Evolutionary conservation across 1,140 invertebrate species (phyloP).

Genomic region (Rhyzopertha dominica): DNA sequence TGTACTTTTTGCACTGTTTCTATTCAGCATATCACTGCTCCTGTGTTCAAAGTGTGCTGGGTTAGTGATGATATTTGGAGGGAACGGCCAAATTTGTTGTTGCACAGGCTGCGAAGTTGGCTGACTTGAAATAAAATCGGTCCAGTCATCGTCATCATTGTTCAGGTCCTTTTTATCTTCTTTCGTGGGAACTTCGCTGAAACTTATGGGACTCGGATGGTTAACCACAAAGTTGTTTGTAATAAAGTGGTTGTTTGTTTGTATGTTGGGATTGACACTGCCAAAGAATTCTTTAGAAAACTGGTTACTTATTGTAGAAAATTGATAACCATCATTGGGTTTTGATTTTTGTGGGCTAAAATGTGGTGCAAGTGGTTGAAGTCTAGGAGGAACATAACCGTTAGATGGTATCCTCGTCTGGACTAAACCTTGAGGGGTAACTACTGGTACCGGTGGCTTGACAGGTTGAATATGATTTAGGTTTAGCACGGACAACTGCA

Average conservation of each 20-base stretch:
- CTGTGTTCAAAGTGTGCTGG: conserved; percentile 25
- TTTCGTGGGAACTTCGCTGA: conserved; percentile 4
- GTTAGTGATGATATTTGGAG: conserved; percentile 34
- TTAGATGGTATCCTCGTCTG: conserved; percentile 32
- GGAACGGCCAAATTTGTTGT: not conserved
- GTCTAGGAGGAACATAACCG: conserved; percentile 13
- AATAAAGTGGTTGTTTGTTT: not conserved
- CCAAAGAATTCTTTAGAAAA: conserved; percentile 22
- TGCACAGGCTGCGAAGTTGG: conserved; percentile 10
- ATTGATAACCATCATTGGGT: conserved; percentile 23
- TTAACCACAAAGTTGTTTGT: not conserved
- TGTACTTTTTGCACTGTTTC: conserved; percentile 26
- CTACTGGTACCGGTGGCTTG: conserved; percentile 39
- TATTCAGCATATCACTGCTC: conserved; percentile 10
- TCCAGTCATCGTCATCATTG: conserved; percentile 57
- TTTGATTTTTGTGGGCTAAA: conserved; percentile 1
- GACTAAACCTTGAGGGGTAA: conserved; percentile 38
- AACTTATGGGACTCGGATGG: not conserved
- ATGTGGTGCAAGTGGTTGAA: conserved; percentile 8
- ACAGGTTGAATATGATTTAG: conserved; percentile 35
- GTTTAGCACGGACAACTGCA: conserved; percentile 39
- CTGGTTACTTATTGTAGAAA: conserved; percentile 41
- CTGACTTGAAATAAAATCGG: conserved; percentile 58
- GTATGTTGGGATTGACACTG: conserved; percentile 4
- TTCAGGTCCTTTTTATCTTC: not conserved